phyloP scores from a whole-genome alignment of 2,888 invertebrate species.

The Panzeria rudis region DNA sequence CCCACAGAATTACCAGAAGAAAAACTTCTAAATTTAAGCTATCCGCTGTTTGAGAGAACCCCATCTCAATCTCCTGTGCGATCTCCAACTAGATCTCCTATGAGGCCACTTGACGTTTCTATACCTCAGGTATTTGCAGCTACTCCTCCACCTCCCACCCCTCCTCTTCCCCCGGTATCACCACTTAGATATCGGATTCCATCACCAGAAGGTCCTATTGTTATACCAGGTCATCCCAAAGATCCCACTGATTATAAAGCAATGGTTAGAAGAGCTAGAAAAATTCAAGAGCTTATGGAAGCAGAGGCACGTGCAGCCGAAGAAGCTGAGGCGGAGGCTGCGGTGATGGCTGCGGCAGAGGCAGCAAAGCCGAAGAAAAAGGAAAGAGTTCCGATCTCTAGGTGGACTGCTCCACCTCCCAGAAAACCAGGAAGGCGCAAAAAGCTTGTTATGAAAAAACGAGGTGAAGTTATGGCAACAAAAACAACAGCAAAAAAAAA shows the following conservation, averaged over 20 bases:
- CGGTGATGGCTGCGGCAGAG: constrained; percentile 18
- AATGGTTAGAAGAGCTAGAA: constrained; percentile 53
- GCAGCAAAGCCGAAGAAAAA: constrained; percentile 40
- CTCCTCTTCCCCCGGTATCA: neutral
- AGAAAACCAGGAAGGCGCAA: constrained; percentile 27
- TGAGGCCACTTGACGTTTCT: constrained; percentile 33
- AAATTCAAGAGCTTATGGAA: constrained; percentile 47
- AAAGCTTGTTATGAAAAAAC: constrained; percentile 45
- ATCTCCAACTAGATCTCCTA: constrained; percentile 30
- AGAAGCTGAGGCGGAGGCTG: constrained; percentile 9
- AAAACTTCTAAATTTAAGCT: constrained; percentile 33
- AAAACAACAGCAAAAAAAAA: neutral
- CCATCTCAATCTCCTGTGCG: constrained; percentile 15
- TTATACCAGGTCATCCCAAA: constrained; percentile 44
- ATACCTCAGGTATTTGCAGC: constrained; percentile 45
- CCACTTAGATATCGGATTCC: constrained; percentile 28
- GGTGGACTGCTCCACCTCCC: constrained; percentile 37
- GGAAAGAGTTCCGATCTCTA: constrained; percentile 48
- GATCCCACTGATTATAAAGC: constrained; percentile 49
- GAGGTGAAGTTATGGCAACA: neutral
- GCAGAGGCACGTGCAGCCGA: constrained; percentile 16
- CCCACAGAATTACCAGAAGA: constrained; percentile 63
- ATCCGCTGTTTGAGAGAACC: constrained; percentile 45
- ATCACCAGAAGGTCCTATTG: constrained; percentile 39
- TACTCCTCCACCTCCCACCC: constrained; percentile 41